A percentile compares a stretch with the other conserved stretches of the same genome.
These are phyloP conservation scores for Leptonema lineaticorne DNA, from an alignment of 1,140 invertebrate species.

Conservation along the genomic window DNA sequence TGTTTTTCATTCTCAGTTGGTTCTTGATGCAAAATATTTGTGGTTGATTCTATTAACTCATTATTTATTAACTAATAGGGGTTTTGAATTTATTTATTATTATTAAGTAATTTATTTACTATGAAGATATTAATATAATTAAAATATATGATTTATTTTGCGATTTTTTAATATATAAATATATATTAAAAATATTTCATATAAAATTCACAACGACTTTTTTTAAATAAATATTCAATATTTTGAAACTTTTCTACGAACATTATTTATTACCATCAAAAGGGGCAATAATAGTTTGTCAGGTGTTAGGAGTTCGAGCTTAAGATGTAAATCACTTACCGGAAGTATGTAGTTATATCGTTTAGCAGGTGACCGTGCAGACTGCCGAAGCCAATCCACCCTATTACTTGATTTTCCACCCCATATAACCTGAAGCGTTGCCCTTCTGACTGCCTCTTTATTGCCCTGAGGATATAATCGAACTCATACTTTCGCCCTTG, in stretches of 20 bases:
- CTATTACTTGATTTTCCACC: slow-evolving; percentile 40
- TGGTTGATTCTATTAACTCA: too few species aligned
- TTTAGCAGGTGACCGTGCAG: slow-evolving; percentile 37
- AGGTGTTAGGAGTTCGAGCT: background rate
- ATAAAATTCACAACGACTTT: background rate
- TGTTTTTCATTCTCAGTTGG: too few species aligned
- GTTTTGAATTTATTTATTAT: too few species aligned
- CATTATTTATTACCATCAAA: background rate
- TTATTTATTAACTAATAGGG: too few species aligned
- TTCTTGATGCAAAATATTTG: too few species aligned
- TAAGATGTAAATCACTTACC: slow-evolving; percentile 25
- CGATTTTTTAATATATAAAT: background rate
- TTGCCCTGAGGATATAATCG: slow-evolving; percentile 38
- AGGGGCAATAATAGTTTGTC: background rate
- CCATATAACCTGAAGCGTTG: slow-evolving; percentile 34
- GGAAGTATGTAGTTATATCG: slow-evolving; percentile 27
- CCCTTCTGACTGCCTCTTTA: slow-evolving; percentile 31
- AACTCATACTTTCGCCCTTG: slow-evolving; percentile 34
- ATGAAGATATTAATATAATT: too few species aligned
- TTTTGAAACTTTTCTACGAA: too few species aligned
- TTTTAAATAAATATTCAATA: background rate
- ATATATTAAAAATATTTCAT: background rate
- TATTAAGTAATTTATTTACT: too few species aligned
- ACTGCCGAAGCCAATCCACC: slow-evolving; percentile 30
- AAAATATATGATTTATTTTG: background rate